A percentile compares a stretch with the other conserved stretches of the same genome.
Evolutionary conservation across 1,140 invertebrate species (phyloP).

Genomic region (Arion vulgaris): DNA sequence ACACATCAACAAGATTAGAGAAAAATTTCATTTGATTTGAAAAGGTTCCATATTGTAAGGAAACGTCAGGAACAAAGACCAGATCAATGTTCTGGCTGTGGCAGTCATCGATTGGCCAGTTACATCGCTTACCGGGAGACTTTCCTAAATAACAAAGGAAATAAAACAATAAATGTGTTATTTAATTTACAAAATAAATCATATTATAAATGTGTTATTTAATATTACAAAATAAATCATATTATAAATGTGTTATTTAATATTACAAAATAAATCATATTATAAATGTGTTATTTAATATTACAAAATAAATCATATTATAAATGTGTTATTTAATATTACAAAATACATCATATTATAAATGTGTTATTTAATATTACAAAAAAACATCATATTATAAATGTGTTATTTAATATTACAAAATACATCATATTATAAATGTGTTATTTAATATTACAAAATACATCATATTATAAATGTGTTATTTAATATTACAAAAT

Average conservation of each 20-base stretch:
- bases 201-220: neutral
- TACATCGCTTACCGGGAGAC: neutral
- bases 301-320: neutral
- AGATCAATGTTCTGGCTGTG: neutral
- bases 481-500: neutral
- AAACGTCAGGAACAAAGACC: neutral
- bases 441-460: neutral
- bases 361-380: neutral
- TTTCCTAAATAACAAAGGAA: neutral
- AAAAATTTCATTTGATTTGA: neutral
- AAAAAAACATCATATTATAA: neutral
- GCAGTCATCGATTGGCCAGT: conserved; percentile 6
- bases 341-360: neutral
- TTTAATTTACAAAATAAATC: neutral
- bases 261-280: neutral
- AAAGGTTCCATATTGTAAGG: neutral
- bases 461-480: neutral
- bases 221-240: neutral
- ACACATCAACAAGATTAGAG: neutral
- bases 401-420: neutral
- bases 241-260: neutral
- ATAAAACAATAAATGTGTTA: neutral
- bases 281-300: no score
- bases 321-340: neutral
- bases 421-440: neutral